A percentile compares a stretch with the other conserved stretches of the same genome.
These are phyloP conservation scores for Drosophila nr. perissopoda DNA, from an alignment of 2,888 invertebrate species.

Conservation along the genomic window DNA sequence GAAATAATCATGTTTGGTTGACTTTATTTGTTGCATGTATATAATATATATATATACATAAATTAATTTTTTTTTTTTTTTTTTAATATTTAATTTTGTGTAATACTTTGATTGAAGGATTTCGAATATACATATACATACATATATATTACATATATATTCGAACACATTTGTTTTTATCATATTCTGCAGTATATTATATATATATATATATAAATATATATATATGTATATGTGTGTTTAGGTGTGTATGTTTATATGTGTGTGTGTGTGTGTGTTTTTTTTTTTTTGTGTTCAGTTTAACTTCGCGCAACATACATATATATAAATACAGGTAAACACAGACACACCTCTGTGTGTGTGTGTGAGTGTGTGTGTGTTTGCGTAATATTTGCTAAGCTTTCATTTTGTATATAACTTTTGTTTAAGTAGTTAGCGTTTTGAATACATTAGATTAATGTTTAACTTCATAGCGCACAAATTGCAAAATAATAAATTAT, in stretches of 20 bases:
- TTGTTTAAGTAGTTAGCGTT: constrained; percentile 42
- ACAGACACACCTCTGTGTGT: constrained; percentile 8
- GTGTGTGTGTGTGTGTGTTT: constrained; percentile 27
- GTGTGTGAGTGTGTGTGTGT: not conserved
- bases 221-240: constrained; percentile 8
- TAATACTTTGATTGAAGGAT: constrained; percentile 82
- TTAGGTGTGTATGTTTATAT: constrained; percentile 20
- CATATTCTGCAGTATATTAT: constrained; percentile 20
- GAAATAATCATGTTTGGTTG: constrained; percentile 57
- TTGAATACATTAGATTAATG: constrained; percentile 42
- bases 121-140: constrained; percentile 57
- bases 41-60: constrained; percentile 39
- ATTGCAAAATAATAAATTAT: constrained; percentile 24
- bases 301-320: constrained; percentile 38
- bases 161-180: constrained; percentile 49
- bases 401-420: constrained; percentile 28
- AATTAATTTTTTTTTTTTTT: constrained; percentile 25
- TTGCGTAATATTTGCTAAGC: constrained; percentile 38
- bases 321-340: constrained; percentile 48
- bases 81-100: constrained; percentile 30
- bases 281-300: constrained; percentile 17
- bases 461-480: constrained; percentile 43
- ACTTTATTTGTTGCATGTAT: constrained; percentile 72
- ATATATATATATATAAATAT: not conserved
- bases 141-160: constrained; percentile 74